phyloP scores from a whole-genome alignment of 2,797 vertebrate genomes.

The Tolypeutes matacus region DNA sequence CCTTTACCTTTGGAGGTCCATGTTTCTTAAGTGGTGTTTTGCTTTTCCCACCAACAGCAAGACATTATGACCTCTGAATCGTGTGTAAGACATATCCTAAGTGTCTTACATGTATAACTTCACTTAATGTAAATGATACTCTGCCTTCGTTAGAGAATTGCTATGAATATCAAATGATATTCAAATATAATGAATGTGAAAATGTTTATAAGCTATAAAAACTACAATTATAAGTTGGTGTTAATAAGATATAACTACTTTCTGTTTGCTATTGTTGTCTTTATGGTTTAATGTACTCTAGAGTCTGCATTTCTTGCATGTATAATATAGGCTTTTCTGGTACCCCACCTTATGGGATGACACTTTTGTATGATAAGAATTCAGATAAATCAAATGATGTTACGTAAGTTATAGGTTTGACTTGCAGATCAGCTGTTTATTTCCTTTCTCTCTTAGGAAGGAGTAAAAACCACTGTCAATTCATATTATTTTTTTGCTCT shows the following conservation, averaged over 20 bases:
- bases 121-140: slow-evolving; percentile 26
- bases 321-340: neutral
- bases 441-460: slow-evolving; percentile 10
- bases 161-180: neutral
- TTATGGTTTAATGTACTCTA: neutral
- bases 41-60: neutral
- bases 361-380: neutral
- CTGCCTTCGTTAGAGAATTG: neutral
- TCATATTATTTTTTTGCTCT: slow-evolving; percentile 28
- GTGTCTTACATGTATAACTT: slow-evolving; percentile 33
- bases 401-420: slow-evolving; percentile 1
- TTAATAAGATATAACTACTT: neutral
- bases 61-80: slow-evolving; percentile 13
- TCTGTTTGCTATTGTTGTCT: slow-evolving; percentile 26
- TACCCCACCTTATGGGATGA: neutral
- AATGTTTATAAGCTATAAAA: slow-evolving; percentile 47
- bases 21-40: slow-evolving; percentile 28
- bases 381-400: slow-evolving; percentile 26
- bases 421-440: neutral
- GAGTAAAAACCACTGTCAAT: neutral
- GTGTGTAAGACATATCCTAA: neutral
- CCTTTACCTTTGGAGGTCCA: neutral
- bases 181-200: slow-evolving; percentile 41
- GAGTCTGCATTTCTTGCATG: neutral
- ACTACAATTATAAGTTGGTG: neutral